Evolutionary conservation across 1,140 invertebrate species (phyloP).

Genomic region (Lordiphosa mommai): DNA sequence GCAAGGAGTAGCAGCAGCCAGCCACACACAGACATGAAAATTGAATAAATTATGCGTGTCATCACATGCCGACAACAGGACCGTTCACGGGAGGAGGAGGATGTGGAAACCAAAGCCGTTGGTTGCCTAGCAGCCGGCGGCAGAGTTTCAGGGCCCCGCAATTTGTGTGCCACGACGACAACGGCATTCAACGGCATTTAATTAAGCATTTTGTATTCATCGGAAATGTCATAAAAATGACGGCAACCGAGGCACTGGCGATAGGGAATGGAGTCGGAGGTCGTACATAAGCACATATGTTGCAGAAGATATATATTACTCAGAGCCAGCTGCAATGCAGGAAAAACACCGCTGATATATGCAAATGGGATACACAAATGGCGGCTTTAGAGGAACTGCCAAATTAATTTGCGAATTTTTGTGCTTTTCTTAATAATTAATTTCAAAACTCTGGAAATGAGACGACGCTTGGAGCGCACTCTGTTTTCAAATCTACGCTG

Average conservation of each 20-base stretch:
- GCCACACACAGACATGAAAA: constrained; percentile 46
- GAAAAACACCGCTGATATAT: constrained; percentile 3
- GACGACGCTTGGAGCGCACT: not conserved
- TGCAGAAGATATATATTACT: constrained; percentile 22
- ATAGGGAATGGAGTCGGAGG: not conserved
- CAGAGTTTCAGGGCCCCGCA: constrained; percentile 26
- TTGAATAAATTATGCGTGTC: constrained; percentile 78
- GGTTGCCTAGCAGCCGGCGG: constrained; percentile 4
- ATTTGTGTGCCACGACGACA: constrained; percentile 46
- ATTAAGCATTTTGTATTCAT: constrained; percentile 78
- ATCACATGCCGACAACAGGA: constrained; percentile 58
- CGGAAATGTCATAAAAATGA: constrained; percentile 75
- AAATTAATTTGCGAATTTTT: not conserved
- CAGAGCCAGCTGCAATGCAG: constrained; percentile 39
- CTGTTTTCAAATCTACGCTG: not conserved
- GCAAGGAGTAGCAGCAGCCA: constrained; percentile 17
- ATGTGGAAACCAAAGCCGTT: constrained; percentile 6
- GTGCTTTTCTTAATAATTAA: not conserved
- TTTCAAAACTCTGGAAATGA: not conserved
- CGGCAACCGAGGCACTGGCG: constrained; percentile 1
- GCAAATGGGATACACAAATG: constrained; percentile 2
- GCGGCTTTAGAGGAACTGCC: no score
- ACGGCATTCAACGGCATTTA: constrained; percentile 51
- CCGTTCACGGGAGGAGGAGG: not conserved
- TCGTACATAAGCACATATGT: constrained; percentile 33